A percentile compares a stretch with the other conserved stretches of the same genome.
These are phyloP conservation scores for Catocala fraxini DNA, from an alignment of 2,888 invertebrate genomes.

Conservation along the genomic window DNA sequence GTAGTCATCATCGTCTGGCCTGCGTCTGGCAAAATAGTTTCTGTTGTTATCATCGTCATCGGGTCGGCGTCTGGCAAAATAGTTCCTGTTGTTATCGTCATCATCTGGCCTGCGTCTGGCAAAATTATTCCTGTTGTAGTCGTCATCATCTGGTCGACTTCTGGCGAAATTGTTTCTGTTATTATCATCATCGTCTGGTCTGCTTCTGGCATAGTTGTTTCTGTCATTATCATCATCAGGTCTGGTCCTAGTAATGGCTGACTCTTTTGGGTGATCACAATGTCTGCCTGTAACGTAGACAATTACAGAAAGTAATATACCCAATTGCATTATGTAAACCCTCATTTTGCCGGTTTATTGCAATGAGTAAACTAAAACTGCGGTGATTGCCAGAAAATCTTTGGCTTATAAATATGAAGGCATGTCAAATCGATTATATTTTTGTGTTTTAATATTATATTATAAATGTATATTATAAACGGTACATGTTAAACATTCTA, in stretches of 20 bases:
- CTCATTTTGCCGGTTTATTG: neutral
- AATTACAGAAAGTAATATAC: conserved; percentile 1
- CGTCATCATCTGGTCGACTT: neutral
- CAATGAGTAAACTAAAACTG: neutral
- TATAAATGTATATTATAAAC: neutral
- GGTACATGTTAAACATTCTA: neutral
- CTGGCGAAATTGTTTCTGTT: neutral
- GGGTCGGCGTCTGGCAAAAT: neutral
- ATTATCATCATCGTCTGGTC: neutral
- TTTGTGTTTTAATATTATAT: neutral
- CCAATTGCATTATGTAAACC: neutral
- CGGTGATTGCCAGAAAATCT: neutral
- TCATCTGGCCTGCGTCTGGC: neutral
- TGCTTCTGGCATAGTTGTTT: neutral
- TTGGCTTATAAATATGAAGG: neutral
- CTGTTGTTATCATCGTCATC: neutral
- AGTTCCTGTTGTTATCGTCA: neutral
- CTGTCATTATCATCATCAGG: neutral
- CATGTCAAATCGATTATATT: neutral
- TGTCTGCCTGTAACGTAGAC: neutral
- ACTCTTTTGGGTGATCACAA: neutral
- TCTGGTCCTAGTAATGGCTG: neutral
- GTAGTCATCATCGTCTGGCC: too few relatives aligned
- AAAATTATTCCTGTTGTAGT: neutral
- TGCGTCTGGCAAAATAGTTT: neutral